phyloP scores from a whole-genome alignment of 2,797 vertebrate species.

The Dendrocincla tyrannina region DNA sequence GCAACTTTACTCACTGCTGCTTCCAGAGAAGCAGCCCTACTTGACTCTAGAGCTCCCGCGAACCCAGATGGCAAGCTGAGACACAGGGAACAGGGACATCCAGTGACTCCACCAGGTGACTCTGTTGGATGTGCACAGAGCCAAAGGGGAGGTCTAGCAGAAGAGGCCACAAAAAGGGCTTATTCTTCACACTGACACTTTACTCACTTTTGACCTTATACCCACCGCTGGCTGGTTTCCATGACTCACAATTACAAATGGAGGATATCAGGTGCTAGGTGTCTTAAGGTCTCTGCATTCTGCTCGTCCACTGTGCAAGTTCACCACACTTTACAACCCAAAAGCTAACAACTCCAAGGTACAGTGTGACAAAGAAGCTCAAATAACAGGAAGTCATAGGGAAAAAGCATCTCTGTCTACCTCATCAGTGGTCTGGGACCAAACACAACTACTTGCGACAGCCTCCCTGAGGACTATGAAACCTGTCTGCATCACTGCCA shows the following conservation, averaged over 20 bases:
- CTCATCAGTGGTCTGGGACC: background rate
- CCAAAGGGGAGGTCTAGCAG: background rate
- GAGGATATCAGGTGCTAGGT: background rate
- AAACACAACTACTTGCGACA: background rate
- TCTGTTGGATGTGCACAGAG: background rate
- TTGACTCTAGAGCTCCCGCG: background rate
- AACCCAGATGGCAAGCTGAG: background rate
- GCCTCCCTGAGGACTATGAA: background rate
- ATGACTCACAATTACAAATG: fast-evolving
- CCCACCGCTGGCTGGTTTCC: background rate
- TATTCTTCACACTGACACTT: background rate
- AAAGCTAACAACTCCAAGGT: background rate
- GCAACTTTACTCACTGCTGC: background rate
- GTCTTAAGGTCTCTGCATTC: background rate
- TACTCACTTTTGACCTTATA: background rate
- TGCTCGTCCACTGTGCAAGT: background rate
- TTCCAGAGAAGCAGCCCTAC: background rate
- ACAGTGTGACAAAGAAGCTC: background rate
- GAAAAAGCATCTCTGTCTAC: background rate
- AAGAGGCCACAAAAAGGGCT: background rate
- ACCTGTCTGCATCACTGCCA: background rate
- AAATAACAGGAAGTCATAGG: background rate
- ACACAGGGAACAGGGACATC: background rate
- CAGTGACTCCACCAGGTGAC: background rate
- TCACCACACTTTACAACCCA: background rate